Evolutionary conservation across 2,797 vertebrate species (phyloP).

Genomic region (Agapornis canus): DNA sequence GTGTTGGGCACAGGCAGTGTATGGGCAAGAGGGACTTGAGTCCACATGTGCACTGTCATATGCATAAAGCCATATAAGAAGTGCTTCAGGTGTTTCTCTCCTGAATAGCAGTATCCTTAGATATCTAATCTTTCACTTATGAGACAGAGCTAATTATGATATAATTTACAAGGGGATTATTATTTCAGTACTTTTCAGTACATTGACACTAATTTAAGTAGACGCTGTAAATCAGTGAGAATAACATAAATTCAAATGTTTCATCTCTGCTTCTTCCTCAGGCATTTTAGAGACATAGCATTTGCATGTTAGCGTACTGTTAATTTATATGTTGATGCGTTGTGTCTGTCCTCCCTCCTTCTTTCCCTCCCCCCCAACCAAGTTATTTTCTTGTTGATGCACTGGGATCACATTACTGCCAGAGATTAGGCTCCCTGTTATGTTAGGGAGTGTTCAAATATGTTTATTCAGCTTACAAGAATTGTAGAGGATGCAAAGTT

Average conservation of each 20-base stretch:
- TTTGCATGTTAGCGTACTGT: neutral
- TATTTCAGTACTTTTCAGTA: neutral
- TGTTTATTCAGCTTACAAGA: neutral
- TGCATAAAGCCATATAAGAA: neutral
- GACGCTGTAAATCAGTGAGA: neutral
- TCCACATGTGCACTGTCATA: accelerated
- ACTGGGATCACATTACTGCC: neutral
- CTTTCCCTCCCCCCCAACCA: neutral
- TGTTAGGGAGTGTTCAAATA: neutral
- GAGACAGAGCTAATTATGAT: neutral
- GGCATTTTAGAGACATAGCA: neutral
- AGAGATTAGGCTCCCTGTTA: neutral
- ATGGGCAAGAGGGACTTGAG: neutral
- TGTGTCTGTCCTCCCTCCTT: neutral
- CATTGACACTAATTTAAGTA: neutral
- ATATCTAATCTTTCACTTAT: neutral
- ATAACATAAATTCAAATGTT: neutral
- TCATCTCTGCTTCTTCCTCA: neutral
- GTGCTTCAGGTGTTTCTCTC: neutral
- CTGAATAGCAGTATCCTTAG: neutral
- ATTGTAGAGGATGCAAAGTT: neutral
- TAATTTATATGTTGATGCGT: neutral
- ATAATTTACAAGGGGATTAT: neutral
- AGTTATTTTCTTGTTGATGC: neutral
- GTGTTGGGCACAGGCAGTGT: accelerated